phyloP scores from a whole-genome alignment of 2,888 invertebrate species.

The Unio pictorum region DNA sequence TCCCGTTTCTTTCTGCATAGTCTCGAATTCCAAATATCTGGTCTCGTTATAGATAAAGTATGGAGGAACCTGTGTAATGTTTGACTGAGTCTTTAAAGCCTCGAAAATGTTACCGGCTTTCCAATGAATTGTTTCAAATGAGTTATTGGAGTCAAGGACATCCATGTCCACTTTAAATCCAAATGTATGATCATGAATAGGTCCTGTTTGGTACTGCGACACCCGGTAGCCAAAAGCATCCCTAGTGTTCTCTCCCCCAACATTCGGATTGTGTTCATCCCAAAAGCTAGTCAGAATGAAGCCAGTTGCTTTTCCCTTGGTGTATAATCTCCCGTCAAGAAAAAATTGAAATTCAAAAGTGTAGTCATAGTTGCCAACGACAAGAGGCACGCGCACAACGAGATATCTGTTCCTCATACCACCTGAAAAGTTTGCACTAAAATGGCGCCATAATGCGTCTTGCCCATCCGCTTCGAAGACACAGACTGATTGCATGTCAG shows the following conservation, averaged over 20 bases:
- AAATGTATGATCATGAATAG: conserved; percentile 17
- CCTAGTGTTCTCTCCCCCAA: conserved; percentile 27
- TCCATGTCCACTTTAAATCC: conserved; percentile 20
- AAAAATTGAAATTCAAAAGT: conserved; percentile 41
- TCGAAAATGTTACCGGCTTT: conserved; percentile 10
- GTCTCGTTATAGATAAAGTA: conserved; percentile 14
- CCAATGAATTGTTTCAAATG: conserved; percentile 12
- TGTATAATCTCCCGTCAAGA: conserved; percentile 36
- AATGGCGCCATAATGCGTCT: conserved; percentile 40
- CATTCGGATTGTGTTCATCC: conserved; percentile 35
- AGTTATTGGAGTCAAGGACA: conserved; percentile 7
- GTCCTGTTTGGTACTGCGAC: conserved; percentile 5
- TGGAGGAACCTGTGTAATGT: not conserved
- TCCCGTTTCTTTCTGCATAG: conserved; percentile 8
- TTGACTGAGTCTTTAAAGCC: conserved; percentile 5
- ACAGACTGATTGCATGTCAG: conserved; percentile 33
- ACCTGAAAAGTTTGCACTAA: conserved; percentile 32
- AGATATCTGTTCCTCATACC: conserved; percentile 36
- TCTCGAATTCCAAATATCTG: conserved; percentile 10
- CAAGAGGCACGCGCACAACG: conserved; percentile 27
- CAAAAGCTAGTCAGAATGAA: conserved; percentile 37
- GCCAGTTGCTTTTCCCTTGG: conserved; percentile 29
- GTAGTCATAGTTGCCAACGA: conserved; percentile 45
- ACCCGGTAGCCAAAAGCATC: conserved; percentile 37
- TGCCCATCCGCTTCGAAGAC: conserved; percentile 44